These are phyloP conservation scores for Harpalus rubripes DNA, from an alignment of 2,888 invertebrate genomes.

Conservation along the genomic window DNA sequence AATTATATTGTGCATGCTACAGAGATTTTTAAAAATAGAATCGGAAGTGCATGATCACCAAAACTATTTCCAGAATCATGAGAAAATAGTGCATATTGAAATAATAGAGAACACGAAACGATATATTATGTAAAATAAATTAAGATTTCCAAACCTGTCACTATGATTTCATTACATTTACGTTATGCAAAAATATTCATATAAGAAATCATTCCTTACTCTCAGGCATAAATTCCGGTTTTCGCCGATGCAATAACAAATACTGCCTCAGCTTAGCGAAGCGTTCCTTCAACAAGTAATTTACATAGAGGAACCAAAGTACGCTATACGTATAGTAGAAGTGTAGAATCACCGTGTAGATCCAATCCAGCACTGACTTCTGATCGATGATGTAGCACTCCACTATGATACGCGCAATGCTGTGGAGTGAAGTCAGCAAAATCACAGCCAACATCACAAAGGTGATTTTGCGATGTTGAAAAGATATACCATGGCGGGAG, in stretches of 20 bases:
- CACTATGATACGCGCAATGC: neutral
- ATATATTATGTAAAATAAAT: neutral
- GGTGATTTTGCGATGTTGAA: neutral
- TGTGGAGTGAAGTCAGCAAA: constrained; percentile 13
- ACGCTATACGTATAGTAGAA: constrained; percentile 24
- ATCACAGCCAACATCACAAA: neutral
- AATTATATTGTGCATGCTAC: too few species aligned
- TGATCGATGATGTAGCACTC: constrained; percentile 15
- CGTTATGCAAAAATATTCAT: constrained; percentile 39
- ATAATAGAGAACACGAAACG: too few species aligned
- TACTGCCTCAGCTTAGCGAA: constrained; percentile 22
- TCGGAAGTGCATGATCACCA: too few species aligned
- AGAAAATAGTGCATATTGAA: too few species aligned
- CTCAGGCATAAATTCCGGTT: neutral
- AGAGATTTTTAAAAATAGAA: too few species aligned
- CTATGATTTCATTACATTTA: neutral
- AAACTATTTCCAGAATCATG: too few species aligned
- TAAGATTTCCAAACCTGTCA: neutral
- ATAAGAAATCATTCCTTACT: constrained; percentile 22
- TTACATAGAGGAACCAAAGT: constrained; percentile 44
- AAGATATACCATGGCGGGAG: neutral
- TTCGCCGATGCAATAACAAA: constrained; percentile 35
- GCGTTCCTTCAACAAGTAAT: constrained; percentile 25
- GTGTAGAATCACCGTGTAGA: constrained; percentile 1
- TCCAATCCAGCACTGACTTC: neutral